A percentile compares a stretch with the other conserved stretches of the same genome.
Evolutionary conservation across 2,113 vertebrate genomes (phyloP).

Genomic region (Xiphophorus hellerii): DNA sequence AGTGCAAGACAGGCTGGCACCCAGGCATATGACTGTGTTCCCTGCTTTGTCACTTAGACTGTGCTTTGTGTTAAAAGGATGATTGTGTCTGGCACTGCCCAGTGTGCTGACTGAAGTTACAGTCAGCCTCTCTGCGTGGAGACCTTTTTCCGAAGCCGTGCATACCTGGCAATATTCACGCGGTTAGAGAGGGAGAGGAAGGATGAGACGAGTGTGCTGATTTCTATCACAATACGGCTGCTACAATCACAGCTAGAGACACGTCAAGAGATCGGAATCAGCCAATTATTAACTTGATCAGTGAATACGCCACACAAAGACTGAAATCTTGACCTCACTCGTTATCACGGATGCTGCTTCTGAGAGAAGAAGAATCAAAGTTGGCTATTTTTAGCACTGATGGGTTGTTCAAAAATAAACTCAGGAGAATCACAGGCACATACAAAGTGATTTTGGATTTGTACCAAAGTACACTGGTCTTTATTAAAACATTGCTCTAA

Average conservation of each 20-base stretch:
- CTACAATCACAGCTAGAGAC: background rate
- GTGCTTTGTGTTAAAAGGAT: slow-evolving; percentile 50
- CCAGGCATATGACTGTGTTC: slow-evolving; percentile 47
- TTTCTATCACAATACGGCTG: background rate
- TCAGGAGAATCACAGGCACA: too few relatives aligned
- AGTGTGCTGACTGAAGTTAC: background rate
- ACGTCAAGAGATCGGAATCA: background rate
- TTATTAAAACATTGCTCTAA: too few relatives aligned
- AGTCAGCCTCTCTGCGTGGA: slow-evolving; percentile 4
- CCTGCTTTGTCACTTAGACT: slow-evolving; percentile 59
- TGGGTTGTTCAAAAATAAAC: too few relatives aligned
- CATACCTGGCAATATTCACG: background rate
- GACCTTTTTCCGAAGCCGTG: background rate
- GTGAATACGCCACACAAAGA: background rate
- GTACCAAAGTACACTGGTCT: too few relatives aligned
- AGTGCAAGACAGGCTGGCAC: slow-evolving; percentile 60
- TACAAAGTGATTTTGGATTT: too few relatives aligned
- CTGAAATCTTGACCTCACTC: background rate
- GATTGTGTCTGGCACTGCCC: slow-evolving; percentile 17
- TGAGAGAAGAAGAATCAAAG: too few relatives aligned
- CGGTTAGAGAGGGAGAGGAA: background rate
- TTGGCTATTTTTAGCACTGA: too few relatives aligned
- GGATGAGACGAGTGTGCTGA: slow-evolving; percentile 1
- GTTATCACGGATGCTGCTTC: background rate
- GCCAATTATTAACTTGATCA: background rate